Base-by-base conservation (phyloP, 2,113 vertebrate species). In the Actenoides hombroni region DNA sequence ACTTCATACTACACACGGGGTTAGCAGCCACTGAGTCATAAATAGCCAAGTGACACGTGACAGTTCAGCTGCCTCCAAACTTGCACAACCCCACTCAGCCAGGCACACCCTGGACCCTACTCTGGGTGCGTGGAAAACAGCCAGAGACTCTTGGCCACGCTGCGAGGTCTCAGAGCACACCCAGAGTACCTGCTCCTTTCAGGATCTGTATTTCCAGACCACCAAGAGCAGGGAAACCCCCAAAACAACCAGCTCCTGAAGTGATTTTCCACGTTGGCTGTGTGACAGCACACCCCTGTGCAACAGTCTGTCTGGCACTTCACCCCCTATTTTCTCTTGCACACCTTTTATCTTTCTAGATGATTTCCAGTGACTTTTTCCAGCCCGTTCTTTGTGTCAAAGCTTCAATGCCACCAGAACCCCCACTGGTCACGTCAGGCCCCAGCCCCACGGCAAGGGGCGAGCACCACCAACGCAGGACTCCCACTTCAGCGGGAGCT, bases 391-490 rank as follows among this genome's bases (percentile, higher is more conserved):
- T 31, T 35, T 8, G 61, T n/a, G 64, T 40, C 93, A n/a, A n/a
- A 13, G 37, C 54, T 69, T 83, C 23, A 92, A 26, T 13, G 49
- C 82, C 46, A 68, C 3, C 9, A 64, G 12, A 90, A 94, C 18
- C 73, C 77, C 63, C 64, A 59, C 80, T 59, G 42, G 59, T 19
- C 37, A 59, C 24, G 64, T 42, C 23, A 48, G 56, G 49, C 8
- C 77, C 35, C 77, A 76, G 94, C 75, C 67, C 96, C 91, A 92
- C 3, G 67, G 95, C 86, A 91, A 86, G 26, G 56, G 74, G 51
- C 44, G 75, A 89, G 63, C 33, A 75, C 73, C 93, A 96, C 78
- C 91, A 96, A 92, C 16, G 89, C 88, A 48, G 93, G 81, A 68
- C 79, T 90, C 65, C 71, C 92, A 90, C 42, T 95, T 94, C 91